These are phyloP conservation scores for Propithecus coquereli DNA, from an alignment of 2,113 vertebrate species.

Conservation along the genomic window DNA sequence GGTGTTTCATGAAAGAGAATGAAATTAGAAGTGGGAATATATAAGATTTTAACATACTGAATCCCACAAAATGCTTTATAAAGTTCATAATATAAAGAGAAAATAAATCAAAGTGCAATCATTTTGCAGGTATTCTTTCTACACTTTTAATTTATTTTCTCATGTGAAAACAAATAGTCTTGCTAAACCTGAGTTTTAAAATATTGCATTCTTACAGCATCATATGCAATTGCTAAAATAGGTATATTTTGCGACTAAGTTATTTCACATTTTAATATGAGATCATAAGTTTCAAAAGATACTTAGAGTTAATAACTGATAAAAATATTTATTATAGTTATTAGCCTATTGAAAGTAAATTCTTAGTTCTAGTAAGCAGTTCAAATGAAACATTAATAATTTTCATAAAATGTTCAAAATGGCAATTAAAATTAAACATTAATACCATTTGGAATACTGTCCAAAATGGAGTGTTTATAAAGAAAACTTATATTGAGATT, in stretches of 20 bases:
- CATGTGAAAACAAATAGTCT: neutral
- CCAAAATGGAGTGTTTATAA: neutral
- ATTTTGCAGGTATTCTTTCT: neutral
- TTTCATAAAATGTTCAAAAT: neutral
- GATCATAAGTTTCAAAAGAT: neutral
- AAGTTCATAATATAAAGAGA: neutral
- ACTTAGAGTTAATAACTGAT: constrained; percentile 1
- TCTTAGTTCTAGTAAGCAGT: neutral
- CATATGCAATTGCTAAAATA: neutral
- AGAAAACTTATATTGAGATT: neutral
- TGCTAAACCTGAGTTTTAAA: neutral
- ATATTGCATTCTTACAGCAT: neutral
- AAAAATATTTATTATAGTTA: neutral
- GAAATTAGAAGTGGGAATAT: neutral
- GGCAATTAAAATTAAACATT: constrained; percentile 22
- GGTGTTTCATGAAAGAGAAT: neutral
- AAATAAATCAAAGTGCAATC: neutral
- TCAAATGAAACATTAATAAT: constrained; percentile 39
- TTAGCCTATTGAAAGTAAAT: neutral
- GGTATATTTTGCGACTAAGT: neutral
- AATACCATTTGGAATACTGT: neutral
- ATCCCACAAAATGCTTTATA: neutral
- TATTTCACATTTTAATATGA: neutral
- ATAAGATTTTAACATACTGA: neutral
- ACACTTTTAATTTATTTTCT: neutral